These are phyloP conservation scores for Chiridota heheva DNA, from an alignment of 35 echinoderm and acorn worm species.

Conservation along the genomic window DNA sequence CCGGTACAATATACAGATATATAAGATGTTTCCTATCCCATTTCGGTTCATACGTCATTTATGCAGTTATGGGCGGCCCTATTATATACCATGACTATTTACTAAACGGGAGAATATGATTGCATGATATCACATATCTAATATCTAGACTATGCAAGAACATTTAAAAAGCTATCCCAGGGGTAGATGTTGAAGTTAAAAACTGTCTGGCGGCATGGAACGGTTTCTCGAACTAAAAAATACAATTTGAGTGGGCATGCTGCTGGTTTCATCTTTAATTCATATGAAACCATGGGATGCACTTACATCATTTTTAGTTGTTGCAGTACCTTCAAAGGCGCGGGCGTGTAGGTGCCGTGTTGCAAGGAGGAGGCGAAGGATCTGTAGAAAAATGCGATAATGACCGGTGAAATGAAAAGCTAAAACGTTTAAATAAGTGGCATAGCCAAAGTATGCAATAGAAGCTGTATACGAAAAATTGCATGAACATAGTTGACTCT, in stretches of 20 bases:
- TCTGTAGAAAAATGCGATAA: constrained; percentile 14
- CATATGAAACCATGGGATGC: background rate
- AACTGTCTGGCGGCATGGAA: background rate
- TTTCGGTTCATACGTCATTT: too few species aligned
- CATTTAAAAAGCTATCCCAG: background rate
- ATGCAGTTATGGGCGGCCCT: too few species aligned
- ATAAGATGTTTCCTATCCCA: too few species aligned
- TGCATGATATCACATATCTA: background rate
- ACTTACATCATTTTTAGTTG: constrained; percentile 36
- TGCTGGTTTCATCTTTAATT: background rate
- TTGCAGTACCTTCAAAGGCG: background rate
- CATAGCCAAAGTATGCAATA: too few species aligned
- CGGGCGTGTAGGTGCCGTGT: background rate
- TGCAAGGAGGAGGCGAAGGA: background rate
- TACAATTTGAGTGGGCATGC: background rate
- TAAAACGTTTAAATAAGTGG: too few species aligned
- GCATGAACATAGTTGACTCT: too few species aligned
- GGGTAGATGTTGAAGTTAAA: background rate
- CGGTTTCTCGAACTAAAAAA: background rate
- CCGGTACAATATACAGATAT: too few species aligned
- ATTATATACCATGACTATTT: too few species aligned
- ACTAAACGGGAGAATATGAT: too few species aligned
- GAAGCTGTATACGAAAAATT: too few species aligned
- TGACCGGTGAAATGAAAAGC: too few species aligned
- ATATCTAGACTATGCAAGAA: background rate